Conservation (phyloP, 1,140 invertebrate species). For the Laupala kohalensis region DNA sequence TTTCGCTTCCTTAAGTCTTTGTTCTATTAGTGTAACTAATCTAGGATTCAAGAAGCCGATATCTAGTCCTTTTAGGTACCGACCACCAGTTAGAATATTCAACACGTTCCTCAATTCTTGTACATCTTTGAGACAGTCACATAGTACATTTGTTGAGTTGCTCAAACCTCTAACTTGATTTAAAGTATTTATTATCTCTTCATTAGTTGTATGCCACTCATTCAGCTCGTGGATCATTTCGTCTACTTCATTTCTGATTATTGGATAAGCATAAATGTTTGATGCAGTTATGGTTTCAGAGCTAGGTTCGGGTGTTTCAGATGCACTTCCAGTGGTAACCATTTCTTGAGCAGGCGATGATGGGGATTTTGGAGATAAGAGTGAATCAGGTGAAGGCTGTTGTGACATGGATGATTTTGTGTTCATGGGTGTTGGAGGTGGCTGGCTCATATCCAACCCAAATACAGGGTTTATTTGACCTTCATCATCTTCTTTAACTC, state of each 20-base stretch:
- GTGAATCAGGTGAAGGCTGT: not conserved
- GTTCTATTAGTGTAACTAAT: not conserved
- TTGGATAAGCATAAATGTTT: not conserved
- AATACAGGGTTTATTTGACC: too few species aligned
- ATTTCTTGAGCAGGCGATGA: not conserved
- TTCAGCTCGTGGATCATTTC: not conserved
- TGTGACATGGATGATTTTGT: not conserved
- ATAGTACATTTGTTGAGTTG: not conserved
- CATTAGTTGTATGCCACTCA: not conserved
- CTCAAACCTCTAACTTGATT: not conserved
- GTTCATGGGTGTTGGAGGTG: not conserved
- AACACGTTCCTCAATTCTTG: not conserved
- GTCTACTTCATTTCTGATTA: not conserved
- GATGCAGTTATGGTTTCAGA: not conserved
- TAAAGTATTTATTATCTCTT: not conserved
- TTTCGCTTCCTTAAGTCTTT: not conserved
- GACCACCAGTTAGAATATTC: not conserved
- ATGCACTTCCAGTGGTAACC: too few species aligned
- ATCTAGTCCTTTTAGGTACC: not conserved
- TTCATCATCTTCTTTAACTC: not conserved
- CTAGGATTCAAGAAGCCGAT: not conserved
- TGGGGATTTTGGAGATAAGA: not conserved
- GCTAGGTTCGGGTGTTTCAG: too few species aligned
- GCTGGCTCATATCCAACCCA: too few species aligned
- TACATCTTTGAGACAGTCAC: not conserved